Evolutionary conservation across 1,140 invertebrate species (phyloP), one percentile per base, ranked within the genome.

Genomic region (Pachypsylla venusta): DNA sequence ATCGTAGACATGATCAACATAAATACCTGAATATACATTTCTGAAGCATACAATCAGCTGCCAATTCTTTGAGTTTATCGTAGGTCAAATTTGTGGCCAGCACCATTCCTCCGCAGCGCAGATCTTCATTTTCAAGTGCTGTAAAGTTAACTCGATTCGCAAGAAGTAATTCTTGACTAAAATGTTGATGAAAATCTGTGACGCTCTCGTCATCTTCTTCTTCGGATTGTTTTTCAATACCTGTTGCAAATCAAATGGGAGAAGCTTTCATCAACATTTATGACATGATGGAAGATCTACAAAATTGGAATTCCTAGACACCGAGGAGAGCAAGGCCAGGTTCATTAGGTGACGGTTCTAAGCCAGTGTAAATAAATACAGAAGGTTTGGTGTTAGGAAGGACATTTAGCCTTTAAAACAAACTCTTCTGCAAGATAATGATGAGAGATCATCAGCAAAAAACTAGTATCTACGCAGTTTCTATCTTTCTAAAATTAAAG

Each of bases 41-140:
- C 66, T 84, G 82, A 25, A 85, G 75, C 75, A 85, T 83, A 64
- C 83, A 85, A 59, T 78, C 74, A 0, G 75, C 74, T 14, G 79
- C 75, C 57, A 76, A 68, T 20, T 74, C 74, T 53, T 76, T 75
- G 3, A 81, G 68, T 74, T 69, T 64, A 71, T 71, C 66, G 73
- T 72, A n/a, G 0, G 78, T 78, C 67, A 80, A 77, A 62, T 83
- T 84, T 2, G 78, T 77, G 24, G 76, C 70, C 64, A 77, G 70
- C 0, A 83, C 79, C 1, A 82, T 67, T 14, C 82, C 82, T 48
- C 83, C 82, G 66, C 83, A 85, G 54, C 83, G 73, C 53, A 85
- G 64, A 70, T 85, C 82, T 61, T 81, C 76, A 64, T 82, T 79
- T 62, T 83, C 80, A 57, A 85, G 69, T 53, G 79, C 79, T 1